These are phyloP conservation scores for Rhegmatorhina hoffmannsi DNA, from an alignment of 2,113 vertebrate species.

Conservation along the genomic window DNA sequence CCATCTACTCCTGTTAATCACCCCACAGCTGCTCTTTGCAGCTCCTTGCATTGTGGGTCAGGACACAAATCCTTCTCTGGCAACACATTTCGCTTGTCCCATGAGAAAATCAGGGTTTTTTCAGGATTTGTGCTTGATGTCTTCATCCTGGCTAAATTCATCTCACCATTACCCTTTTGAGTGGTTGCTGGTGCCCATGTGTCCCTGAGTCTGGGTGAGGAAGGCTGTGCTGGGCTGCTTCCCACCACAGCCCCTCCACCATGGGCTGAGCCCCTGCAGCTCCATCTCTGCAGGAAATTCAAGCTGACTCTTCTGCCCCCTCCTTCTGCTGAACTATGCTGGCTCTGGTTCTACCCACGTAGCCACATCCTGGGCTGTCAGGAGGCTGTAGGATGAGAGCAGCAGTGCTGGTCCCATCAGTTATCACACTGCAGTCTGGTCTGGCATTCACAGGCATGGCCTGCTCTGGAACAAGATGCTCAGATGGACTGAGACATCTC, in stretches of 20 bases:
- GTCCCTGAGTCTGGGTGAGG: background rate
- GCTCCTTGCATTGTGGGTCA: background rate
- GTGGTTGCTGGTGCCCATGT: background rate
- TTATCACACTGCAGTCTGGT: fast-evolving
- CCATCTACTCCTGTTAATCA: background rate
- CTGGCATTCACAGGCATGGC: fast-evolving
- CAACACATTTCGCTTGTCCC: background rate
- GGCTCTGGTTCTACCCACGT: background rate
- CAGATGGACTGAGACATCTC: fast-evolving
- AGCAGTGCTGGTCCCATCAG: fast-evolving
- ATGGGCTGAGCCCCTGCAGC: background rate
- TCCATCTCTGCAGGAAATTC: background rate
- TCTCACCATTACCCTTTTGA: background rate
- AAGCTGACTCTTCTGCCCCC: background rate
- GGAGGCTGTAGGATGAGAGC: background rate
- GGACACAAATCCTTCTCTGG: background rate
- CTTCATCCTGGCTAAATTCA: background rate
- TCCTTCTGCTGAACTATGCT: background rate
- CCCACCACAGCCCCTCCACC: background rate
- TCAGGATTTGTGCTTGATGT: background rate
- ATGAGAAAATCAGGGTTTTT: fast-evolving
- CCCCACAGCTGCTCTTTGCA: fast-evolving
- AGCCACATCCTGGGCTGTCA: background rate
- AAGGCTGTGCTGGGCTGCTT: background rate
- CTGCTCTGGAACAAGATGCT: fast-evolving